Conservation (phyloP, 2,888 invertebrate genomes). For the Leptopilina drosophilae region DNA sequence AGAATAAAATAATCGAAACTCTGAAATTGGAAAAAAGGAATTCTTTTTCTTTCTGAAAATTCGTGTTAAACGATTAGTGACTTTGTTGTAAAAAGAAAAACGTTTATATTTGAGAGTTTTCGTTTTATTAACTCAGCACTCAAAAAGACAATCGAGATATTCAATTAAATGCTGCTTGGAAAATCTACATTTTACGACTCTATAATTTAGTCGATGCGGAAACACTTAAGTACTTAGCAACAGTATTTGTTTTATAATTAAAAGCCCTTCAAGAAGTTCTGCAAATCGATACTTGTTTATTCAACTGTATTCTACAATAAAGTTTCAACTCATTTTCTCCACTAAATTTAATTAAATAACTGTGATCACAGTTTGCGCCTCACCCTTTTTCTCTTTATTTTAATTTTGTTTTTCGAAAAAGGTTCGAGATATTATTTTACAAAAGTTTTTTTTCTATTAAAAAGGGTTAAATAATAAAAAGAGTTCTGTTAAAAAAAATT, state of each 20-base stretch:
- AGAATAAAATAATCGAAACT: too few species aligned
- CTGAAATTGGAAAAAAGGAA: background rate
- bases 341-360: too few species aligned
- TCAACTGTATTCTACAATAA: background rate
- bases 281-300: conserved; percentile 14
- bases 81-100: background rate
- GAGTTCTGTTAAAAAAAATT: too few species aligned
- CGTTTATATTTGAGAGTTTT: background rate
- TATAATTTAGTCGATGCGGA: background rate
- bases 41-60: background rate
- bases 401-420: too few species aligned
- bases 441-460: too few species aligned
- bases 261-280: conserved; percentile 2
- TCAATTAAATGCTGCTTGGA: conserved; percentile 14
- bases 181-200: conserved; percentile 7
- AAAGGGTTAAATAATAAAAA: too few species aligned
- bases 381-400: too few species aligned
- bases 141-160: background rate
- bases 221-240: conserved; percentile 11
- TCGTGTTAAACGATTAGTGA: background rate
- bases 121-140: background rate
- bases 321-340: too few species aligned
- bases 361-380: too few species aligned
- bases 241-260: conserved; percentile 11
- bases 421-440: too few species aligned